Conservation (phyloP, 2,888 invertebrate genomes). For the Dusona sp. region DNA sequence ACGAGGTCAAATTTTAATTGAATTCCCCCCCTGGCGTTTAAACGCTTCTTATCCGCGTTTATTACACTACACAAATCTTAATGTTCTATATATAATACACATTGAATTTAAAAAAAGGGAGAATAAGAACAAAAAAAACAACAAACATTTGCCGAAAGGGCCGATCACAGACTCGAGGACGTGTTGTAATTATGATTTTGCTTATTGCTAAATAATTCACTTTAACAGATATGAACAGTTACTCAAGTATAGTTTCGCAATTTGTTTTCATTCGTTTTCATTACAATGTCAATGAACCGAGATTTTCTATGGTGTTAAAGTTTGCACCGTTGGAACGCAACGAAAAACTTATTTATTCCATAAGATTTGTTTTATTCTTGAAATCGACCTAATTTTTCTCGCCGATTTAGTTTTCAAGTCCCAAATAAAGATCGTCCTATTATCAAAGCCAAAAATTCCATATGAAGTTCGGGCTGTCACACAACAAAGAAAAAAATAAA, state of each 20-base stretch:
- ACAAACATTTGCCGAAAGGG: constrained; percentile 14
- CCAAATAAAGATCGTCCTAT: too few species aligned
- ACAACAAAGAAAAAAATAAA: too few species aligned
- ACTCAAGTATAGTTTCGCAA: not conserved
- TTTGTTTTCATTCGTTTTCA: not conserved
- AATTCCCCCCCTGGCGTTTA: constrained; percentile 53
- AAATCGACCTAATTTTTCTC: too few species aligned
- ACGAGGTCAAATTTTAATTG: constrained; percentile 65
- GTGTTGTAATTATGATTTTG: not conserved
- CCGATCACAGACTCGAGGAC: constrained; percentile 28
- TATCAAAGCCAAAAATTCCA: too few species aligned
- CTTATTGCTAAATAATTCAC: constrained; percentile 10
- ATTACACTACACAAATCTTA: constrained; percentile 29
- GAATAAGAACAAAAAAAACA: constrained; percentile 5
- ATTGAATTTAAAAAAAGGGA: not conserved
- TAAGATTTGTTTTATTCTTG: too few species aligned
- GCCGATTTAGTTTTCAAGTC: too few species aligned
- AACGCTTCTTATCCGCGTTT: constrained; percentile 32
- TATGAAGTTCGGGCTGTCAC: too few species aligned
- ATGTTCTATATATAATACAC: not conserved
- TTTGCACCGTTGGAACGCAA: not conserved
- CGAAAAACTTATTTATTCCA: too few species aligned
- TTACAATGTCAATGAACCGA: not conserved
- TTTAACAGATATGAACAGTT: not conserved
- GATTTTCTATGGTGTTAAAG: too few species aligned